Evolutionary conservation across 2,113 vertebrate species (phyloP), one percentile per base, ranked within the genome.

Genomic region (Glareola pratincola): DNA sequence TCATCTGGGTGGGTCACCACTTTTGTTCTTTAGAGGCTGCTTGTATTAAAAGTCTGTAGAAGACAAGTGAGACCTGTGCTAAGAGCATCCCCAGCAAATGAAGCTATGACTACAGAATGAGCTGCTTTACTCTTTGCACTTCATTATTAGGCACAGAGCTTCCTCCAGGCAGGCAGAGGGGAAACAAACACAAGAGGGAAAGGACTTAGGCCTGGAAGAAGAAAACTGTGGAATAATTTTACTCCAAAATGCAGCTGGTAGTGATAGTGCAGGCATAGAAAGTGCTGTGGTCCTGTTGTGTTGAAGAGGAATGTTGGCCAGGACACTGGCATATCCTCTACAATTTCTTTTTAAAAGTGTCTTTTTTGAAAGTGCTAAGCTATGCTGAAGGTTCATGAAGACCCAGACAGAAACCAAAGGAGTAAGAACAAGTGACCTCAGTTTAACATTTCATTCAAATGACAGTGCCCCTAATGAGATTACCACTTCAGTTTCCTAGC

Each of bases 361-460:
- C n/a, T n/a, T 75, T 92, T 90, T 69, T 54, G 11, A 50, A 93
- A 69, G 57, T 71, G 59, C 82, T 72, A 39, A 18, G 67, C 67
- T 84, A 10, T 69, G 37, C 67, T 80, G 72, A 77, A 47, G 2
- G 4, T 92, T 86, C 2, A 2, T 30, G 26, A 57, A 57, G 79
- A 60, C 68, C 51, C 4, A 26, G 80, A 39, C 11, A 68, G 92
- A 87, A 92, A 90, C 51, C 27, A 75, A 91, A 71, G 76, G 64
- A 91, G 83, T 19, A 64, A 83, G 66, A 86, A 64, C 30, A 83
- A 92, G 85, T 94, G 75, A 89, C 73, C 69, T 95, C 54, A 79
- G 86, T 89, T 94, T 78, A 96, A 73, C 36, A 39, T 93, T 77
- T 93, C 72, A 80, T 90, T 79, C 78, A 85, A 77, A 80, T 94